Base-by-base conservation (phyloP, 2,113 vertebrate genomes). In the Antennarius striatus region DNA sequence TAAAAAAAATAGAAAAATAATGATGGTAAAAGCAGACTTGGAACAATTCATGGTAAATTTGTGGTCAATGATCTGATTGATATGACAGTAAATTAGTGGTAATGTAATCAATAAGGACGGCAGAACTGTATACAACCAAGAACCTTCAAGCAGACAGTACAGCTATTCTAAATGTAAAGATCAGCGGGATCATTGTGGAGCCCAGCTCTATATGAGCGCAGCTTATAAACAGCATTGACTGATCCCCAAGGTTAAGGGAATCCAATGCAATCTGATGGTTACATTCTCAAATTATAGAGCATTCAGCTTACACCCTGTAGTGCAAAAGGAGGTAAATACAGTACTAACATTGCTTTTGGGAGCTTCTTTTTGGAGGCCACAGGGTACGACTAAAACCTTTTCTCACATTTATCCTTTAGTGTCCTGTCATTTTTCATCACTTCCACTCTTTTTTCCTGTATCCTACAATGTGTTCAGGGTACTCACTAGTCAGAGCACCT, bases 291-390 rank as follows among this genome's bases (percentile, higher is more conserved):
- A 77, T 60, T 48, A 68, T 14, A 60, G 28, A 39, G 16, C 48
- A 53, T 63, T 56, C 47, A 22, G 0, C 1, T 51, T 73, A 13
- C n/a, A 51, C 36, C 45, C 55, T 36, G 36, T 54, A 46, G 30
- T 69, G 58, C 13, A 59, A 32, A 40, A 12, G 53, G 65, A 62
- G 50, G 56, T 61, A 78, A 83, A 74, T n/a, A 22, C 22, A 22
- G 22, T 22, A 73, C 60, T 47, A 43, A 51, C 46, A 77, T 65
- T 58, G 62, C 62, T 51, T 32, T n/a, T 22, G 13, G 30, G 28
- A 69, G 12, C 54, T 57, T 48, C 60, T 73, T 63, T 68, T 72
- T 79, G 45, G 53, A 64, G 56, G 54, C 62, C 56, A 53, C 36
- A 68, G 63, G 13, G 49, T 46, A 73, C 43, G 30, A 56, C 60